These are phyloP conservation scores for Virgularia gustaviana DNA, from an alignment of 92 coral and sea anemone species.

Conservation along the genomic window DNA sequence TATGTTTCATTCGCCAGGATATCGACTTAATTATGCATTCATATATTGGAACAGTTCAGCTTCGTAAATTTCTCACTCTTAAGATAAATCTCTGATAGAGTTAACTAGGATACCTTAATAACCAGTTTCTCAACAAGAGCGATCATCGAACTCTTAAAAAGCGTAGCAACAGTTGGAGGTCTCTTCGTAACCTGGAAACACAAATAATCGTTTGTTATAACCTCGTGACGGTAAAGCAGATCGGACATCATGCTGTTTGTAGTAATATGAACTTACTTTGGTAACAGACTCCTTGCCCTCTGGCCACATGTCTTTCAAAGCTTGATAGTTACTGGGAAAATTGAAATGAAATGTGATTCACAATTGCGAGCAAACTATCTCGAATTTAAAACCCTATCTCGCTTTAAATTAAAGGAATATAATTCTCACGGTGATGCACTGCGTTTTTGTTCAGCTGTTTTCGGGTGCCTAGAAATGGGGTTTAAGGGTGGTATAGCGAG, in stretches of 20 bases:
- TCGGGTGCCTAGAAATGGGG: too few relatives aligned
- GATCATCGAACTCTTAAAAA: constrained; percentile 92
- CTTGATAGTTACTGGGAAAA: constrained; percentile 61
- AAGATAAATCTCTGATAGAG: not conserved
- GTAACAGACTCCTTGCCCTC: constrained; percentile 90
- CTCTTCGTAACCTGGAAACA: constrained; percentile 91
- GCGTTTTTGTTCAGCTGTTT: too few relatives aligned
- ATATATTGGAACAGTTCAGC: not conserved
- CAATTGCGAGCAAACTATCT: too few relatives aligned
- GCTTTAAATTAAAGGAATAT: too few relatives aligned
- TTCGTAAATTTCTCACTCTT: not conserved
- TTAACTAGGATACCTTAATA: constrained; percentile 58
- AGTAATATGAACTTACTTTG: constrained; percentile 60
- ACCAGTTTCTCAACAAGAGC: constrained; percentile 78
- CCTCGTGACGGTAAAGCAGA: not conserved
- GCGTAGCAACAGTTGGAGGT: constrained; percentile 86
- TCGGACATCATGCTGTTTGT: too few relatives aligned
- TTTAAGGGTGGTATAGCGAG: too few relatives aligned
- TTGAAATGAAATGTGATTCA: not conserved
- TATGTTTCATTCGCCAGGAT: too few relatives aligned
- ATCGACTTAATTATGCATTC: not conserved
- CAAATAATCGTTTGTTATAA: not conserved
- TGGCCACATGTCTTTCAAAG: constrained; percentile 95
- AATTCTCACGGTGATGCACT: too few relatives aligned
- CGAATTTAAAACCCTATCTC: too few relatives aligned